Evolutionary conservation across 2,113 vertebrate genomes (phyloP).

Genomic region (Montifringilla adamsi): DNA sequence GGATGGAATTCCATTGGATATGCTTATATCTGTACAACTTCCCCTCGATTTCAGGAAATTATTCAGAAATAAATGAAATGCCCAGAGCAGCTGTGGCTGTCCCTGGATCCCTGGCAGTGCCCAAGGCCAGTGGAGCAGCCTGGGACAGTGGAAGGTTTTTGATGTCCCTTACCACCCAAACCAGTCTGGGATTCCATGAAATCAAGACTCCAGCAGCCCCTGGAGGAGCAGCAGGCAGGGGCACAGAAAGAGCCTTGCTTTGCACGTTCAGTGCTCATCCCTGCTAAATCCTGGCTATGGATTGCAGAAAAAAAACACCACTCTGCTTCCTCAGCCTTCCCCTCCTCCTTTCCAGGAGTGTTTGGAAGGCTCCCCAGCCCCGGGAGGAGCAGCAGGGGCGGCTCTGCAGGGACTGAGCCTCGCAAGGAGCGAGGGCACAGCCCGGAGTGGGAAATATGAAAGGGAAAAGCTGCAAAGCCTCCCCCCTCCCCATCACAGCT

Average conservation of each 20-base stretch:
- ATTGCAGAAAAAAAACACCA: background rate
- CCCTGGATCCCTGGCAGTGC: background rate
- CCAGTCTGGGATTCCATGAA: background rate
- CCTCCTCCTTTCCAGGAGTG: background rate
- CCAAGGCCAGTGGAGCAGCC: background rate
- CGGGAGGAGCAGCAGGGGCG: background rate
- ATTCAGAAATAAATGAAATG: too few species aligned
- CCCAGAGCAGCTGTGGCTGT: background rate
- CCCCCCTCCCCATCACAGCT: background rate
- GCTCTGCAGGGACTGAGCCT: background rate
- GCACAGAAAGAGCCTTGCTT: background rate
- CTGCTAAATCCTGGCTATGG: background rate
- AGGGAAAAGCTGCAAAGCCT: background rate
- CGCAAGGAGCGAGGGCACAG: background rate
- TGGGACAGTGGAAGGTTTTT: background rate
- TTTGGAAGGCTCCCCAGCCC: background rate
- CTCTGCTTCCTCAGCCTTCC: background rate
- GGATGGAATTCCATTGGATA: background rate
- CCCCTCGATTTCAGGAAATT: too few species aligned
- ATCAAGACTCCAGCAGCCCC: background rate
- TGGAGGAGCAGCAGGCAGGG: background rate
- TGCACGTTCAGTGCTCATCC: background rate
- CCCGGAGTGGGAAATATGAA: fast-evolving
- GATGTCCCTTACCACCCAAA: background rate
- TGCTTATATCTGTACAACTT: too few species aligned